Base-by-base conservation (phyloP, 2,113 vertebrate genomes). In the Sakesphorus luctuosus region DNA sequence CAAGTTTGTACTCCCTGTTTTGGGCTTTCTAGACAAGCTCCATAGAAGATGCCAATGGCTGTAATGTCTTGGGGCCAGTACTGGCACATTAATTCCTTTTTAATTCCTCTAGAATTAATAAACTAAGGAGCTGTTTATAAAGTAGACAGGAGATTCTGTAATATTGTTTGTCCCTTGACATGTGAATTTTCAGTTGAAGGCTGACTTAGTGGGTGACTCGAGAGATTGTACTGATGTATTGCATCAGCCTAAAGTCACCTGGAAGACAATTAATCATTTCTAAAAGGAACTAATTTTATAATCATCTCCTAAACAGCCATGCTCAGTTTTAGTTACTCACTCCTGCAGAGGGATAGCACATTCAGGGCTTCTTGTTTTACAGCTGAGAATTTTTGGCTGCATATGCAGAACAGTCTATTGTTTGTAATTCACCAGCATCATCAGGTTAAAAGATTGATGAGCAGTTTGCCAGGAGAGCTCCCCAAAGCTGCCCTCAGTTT, bases 101-200 rank as follows among this genome's bases (percentile, higher is more conserved):
- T 58, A 87, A 84, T 84, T 91, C 74, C 69, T 47, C 59, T 49
- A 11, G 17, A 40, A 35, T 55, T 77, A 78, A 80, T 47, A 87
- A 84, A n/a, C 24, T 10, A 66, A 15, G 36, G 63, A 79, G 43
- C 52, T 40, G 38, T 19, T 84, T 47, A 36, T 14, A 26, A 58
- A 68, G 66, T 7, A 77, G 59, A 5, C 10, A 6, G 61, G 23
- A 40, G 59, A 23, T 61, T 49, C 59, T 58, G 63, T 29, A 69
- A 38, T 10, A 11, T 5, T 21, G 31, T 78, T 84, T 44, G 10
- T 25, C 40, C 62, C 58, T 67, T 58, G 66, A 36, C 4, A 11
- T 2, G 28, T 29, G 47, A 33, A n/a, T 49, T 68, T 36, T 5
- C 62, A 11, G 38, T 2, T 11, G 35, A 23, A 63, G 53, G 18